Evolutionary conservation across 2,797 vertebrate species (phyloP), one percentile per base, ranked within the genome.

Genomic region (Halcyon chelicuti): DNA sequence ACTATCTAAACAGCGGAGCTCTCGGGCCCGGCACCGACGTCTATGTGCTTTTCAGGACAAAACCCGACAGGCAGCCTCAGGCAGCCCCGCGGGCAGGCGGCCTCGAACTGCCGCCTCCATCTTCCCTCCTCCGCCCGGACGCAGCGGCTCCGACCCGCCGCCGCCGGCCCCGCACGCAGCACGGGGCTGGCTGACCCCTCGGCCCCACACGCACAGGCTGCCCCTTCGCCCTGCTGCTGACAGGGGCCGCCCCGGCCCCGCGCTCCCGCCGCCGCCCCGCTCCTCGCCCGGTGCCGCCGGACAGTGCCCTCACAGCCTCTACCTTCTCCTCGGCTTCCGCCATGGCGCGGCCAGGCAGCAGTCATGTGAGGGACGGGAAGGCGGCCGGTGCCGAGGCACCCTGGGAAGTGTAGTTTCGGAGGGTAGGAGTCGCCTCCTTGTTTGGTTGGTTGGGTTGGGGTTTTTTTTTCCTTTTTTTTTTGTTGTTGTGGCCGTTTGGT

Each of bases 281-380:
- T 68, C 26, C 58, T 29, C 49, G 20, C 39, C 33, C 84, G 14
- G 10, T 6, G 42, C 42, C 14, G 8, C 28, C 10, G 42, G 33
- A 7, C 25, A 12, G 11, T 7, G 44, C 44, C 63, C 67, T 12
- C n/a, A 15, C 47, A 28, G 35, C 37, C 21, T 96, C 97, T 98
- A 99, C 99, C 99, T 98, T 98, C 79, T 98, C 98, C 72, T 97
- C 97, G 5, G 98, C 98, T 98, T 99, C 99, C 98, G 99, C 98
- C 99, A 99, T 99, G 79, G 86, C 91, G 62, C 75, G 20, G 63
- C 63, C 40, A 0, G 31, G 4, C 7, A 19, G 40, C 85, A 85
- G 73, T 99, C 99, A 99, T 95, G 95, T 99, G 99, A 99, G 95
- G 18, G 2, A 58, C 78, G 52, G 94, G 97, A 92, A 94, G 33